Base-by-base conservation (phyloP, 2,888 invertebrate genomes). In the Himalopsyche tibetana region DNA sequence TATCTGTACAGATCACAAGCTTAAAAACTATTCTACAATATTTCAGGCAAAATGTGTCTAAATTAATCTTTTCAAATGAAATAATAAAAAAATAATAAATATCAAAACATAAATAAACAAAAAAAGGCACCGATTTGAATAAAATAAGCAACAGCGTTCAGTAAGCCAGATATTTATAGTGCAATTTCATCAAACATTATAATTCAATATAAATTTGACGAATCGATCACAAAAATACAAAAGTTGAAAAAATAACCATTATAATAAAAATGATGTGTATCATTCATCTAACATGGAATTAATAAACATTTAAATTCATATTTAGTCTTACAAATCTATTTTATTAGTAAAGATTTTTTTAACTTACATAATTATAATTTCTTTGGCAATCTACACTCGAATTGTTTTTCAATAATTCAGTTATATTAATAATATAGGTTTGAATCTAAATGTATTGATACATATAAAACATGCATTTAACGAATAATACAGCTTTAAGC, bases 161-260 rank as follows among this genome's bases (percentile, higher is more conserved):
- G 11, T 19, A 36, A 19, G 36, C 4, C 12, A 15, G 2, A 51
- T 51, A 74, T 74, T 74, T 74, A 36, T 28, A 74, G 74, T 74
- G 74, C 74, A 74, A 74, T 74, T 74, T 74, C 74, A 74, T 74
- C 74, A 74, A 74, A 74, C 36, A 74, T 74, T 74, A 74, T 74
- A 74, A 74, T 74, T 74, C 74, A 74, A 74, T 74, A 74, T 74
- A 74, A 74, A 74, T 74, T 74, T 74, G 74, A 74, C 38, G 36
- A 74, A 74, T 74, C 74, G 74, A 74, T 74, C 74, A 74, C 74
- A 74, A 74, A 74, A 74, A 74, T 63, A 74, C 51, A 51, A 51
- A 51, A 4, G 2, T 51, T 38, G 19, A 74, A 74, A 74, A 74
- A 12, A 74, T 74, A 74, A 74, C 36, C 4, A 11, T 69, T 36